Conservation (phyloP, 2,797 vertebrate species). For the Acanthurus lineatus region DNA sequence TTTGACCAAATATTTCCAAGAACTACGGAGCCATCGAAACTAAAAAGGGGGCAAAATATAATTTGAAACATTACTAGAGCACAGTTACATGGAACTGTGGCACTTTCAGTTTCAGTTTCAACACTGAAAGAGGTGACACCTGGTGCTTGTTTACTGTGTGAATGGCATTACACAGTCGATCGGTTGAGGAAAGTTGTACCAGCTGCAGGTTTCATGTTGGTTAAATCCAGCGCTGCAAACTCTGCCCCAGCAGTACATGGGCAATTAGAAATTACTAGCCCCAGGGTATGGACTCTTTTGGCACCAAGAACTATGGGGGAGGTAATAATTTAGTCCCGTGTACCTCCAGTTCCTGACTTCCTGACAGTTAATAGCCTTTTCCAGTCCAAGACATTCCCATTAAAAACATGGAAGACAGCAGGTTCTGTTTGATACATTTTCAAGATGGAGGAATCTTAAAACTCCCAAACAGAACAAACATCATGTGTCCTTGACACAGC, state of each 20-base stretch:
- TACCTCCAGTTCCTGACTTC: too few relatives aligned
- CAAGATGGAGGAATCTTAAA: background rate
- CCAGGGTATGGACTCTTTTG: background rate
- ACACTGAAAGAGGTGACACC: too few relatives aligned
- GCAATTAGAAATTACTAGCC: background rate
- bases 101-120: too few relatives aligned
- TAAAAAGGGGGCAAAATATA: background rate
- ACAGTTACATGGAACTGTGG: background rate
- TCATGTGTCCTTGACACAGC: background rate
- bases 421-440: background rate
- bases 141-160: background rate
- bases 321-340: too few relatives aligned
- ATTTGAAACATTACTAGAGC: background rate
- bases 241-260: background rate
- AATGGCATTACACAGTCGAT: background rate
- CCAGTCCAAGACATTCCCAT: background rate
- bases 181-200: background rate
- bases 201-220: background rate
- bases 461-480: background rate
- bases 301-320: background rate
- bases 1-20: background rate
- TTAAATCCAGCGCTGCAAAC: background rate
- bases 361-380: background rate
- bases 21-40: background rate
- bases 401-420: background rate